phyloP scores from a whole-genome alignment of 2,888 invertebrate species.

The Aquatica leii region DNA sequence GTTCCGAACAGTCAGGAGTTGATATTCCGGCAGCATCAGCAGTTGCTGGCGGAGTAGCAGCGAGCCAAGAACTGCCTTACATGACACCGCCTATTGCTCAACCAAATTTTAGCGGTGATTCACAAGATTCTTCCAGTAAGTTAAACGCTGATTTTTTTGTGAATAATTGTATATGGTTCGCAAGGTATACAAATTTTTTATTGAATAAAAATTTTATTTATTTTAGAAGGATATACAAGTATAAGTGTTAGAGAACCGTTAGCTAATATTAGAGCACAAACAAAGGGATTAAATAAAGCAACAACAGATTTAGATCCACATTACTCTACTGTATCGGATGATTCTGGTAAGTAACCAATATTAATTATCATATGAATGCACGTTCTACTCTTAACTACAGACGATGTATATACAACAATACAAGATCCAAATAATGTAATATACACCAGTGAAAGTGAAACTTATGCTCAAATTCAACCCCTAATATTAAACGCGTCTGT shows the following conservation, averaged over 20 bases:
- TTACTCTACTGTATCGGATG: conserved; percentile 91
- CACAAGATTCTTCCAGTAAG: conserved; percentile 85
- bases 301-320: conserved; percentile 69
- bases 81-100: conserved; percentile 80
- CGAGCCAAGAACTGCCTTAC: conserved; percentile 87
- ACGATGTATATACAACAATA: conserved; percentile 91
- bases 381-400: too few relatives aligned
- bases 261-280: conserved; percentile 77
- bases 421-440: conserved; percentile 76
- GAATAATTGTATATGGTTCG: background rate
- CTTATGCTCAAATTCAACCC: conserved; percentile 84
- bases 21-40: conserved; percentile 88
- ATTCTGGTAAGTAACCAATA: conserved; percentile 75
- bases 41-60: conserved; percentile 84
- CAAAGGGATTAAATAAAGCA: conserved; percentile 60
- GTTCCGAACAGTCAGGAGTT: conserved; percentile 61
- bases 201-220: too few relatives aligned
- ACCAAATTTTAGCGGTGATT: conserved; percentile 85
- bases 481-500: conserved; percentile 55
- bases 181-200: background rate
- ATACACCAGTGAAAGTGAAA: conserved; percentile 83
- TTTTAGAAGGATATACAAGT: conserved; percentile 87
- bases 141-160: too few relatives aligned
- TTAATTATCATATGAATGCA: too few relatives aligned
- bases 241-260: conserved; percentile 90